phyloP scores from a whole-genome alignment of 2,888 invertebrate species.

The Celastrina argiolus region DNA sequence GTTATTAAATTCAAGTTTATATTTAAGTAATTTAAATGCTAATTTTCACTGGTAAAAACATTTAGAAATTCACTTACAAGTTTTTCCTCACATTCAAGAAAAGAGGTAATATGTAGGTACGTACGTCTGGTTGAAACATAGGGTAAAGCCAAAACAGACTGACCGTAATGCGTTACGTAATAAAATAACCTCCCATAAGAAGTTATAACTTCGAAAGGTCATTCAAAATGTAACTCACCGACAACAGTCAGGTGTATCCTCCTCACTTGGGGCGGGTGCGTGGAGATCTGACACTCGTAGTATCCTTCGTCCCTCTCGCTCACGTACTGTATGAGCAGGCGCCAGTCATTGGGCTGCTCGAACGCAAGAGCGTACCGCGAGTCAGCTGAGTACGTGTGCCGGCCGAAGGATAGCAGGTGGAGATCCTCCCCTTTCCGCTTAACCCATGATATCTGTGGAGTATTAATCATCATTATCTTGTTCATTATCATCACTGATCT shows the following conservation, averaged over 20 bases:
- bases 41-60: too few species aligned
- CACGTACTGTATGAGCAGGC: conserved; percentile 83
- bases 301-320: conserved; percentile 86
- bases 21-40: too few species aligned
- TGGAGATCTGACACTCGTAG: conserved; percentile 89
- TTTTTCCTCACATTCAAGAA: too few species aligned
- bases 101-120: too few species aligned
- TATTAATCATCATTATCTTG: conserved; percentile 17
- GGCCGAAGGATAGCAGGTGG: conserved; percentile 83
- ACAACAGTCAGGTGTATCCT: conserved; percentile 83
- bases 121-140: too few species aligned
- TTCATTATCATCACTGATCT: too few species aligned
- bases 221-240: conserved; percentile 76
- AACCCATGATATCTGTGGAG: conserved; percentile 82
- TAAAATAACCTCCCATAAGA: too few species aligned
- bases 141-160: too few species aligned
- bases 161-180: not conserved
- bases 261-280: conserved; percentile 84
- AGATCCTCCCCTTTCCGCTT: conserved; percentile 81
- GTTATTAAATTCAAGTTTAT: too few species aligned
- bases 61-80: too few species aligned
- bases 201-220: too few species aligned
- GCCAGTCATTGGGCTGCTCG: conserved; percentile 87
- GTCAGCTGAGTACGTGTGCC: conserved; percentile 80
- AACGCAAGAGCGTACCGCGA: conserved; percentile 83